Evolutionary conservation across 2,888 invertebrate species (phyloP), one percentile per base, ranked within the genome.

Genomic region (Lycia hirtaria): DNA sequence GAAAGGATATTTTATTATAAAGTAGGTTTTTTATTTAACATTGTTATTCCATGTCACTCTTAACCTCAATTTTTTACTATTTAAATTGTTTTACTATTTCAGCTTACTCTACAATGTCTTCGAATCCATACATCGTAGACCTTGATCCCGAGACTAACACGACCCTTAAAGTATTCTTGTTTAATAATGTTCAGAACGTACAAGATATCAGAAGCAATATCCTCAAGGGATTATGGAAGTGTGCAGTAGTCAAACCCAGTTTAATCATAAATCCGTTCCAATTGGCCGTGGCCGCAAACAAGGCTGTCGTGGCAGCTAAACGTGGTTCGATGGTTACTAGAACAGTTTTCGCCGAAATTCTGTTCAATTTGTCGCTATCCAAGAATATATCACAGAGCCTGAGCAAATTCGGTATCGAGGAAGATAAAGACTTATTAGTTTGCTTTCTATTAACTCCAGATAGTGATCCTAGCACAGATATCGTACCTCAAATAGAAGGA

Each of bases 381-480:
- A 95, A 94, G 72, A 95, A 95, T 68, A 96, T 96, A 62, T 92
- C 94, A 3, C 93, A 94, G 64, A 95, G 96, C 60, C 84, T 96
- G 44, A 86, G 78, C 45, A 94, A 90, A 58, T 96, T 96, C 82
- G 95, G 96, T 0, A 91, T 94, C 54, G 85, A 85, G 37, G 80
- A 77, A 32, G 84, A 81, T 15, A 55, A 65, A 3, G 78, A 76
- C 12, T 30, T 90, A 12, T 64, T 91, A 19, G 63, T 90, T 24
- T 88, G 90, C 66, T 87, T 90, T 53, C 55, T 90, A 17, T 60
- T 73, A 1, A 76, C 70, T 4, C 43, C 65, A 3, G 75, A 74
- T 3, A 62, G 53, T 9, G 81, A 85, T 51, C 60, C 64, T 12
- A 79, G 78, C 51, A 60, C 81, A 41, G 73, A 83, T 4, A 80